These are phyloP conservation scores for Machimus atricapillus DNA, from an alignment of 2,888 invertebrate species.

Conservation along the genomic window DNA sequence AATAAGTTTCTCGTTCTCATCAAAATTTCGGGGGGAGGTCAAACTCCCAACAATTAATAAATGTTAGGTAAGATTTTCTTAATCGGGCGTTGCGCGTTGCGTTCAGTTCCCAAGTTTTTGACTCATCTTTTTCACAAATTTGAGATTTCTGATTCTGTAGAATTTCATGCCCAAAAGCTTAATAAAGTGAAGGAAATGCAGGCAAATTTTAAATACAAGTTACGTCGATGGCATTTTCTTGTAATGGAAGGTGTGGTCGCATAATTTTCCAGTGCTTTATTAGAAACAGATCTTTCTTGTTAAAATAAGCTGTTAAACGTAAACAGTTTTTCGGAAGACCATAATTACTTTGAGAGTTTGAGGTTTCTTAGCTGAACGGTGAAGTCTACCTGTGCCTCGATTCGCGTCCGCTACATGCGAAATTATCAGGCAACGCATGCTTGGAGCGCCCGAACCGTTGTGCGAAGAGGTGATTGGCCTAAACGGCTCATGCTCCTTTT, in stretches of 20 bases:
- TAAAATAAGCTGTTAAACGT: not conserved
- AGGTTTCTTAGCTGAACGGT: not conserved
- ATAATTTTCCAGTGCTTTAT: not conserved
- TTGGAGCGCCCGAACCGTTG: not conserved
- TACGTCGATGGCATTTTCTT: no score
- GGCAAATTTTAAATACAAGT: no score
- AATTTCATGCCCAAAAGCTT: no score
- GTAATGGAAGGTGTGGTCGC: not conserved
- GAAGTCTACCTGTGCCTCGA: not conserved
- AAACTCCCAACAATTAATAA: no score
- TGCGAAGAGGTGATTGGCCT: not conserved
- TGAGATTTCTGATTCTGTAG: no score
- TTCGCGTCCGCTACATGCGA: not conserved
- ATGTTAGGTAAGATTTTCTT: no score
- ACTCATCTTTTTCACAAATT: no score
- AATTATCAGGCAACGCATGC: not conserved
- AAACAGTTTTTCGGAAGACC: not conserved
- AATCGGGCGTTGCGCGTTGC: no score
- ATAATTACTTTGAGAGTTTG: not conserved
- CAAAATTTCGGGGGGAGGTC: no score
- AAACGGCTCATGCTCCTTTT: constrained; percentile 25
- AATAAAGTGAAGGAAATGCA: no score
- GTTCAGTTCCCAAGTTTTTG: no score
- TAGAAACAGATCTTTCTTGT: not conserved
- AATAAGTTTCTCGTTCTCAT: no score